Conservation (phyloP, 2,888 invertebrate species). For the Tyria jacobaeae region DNA sequence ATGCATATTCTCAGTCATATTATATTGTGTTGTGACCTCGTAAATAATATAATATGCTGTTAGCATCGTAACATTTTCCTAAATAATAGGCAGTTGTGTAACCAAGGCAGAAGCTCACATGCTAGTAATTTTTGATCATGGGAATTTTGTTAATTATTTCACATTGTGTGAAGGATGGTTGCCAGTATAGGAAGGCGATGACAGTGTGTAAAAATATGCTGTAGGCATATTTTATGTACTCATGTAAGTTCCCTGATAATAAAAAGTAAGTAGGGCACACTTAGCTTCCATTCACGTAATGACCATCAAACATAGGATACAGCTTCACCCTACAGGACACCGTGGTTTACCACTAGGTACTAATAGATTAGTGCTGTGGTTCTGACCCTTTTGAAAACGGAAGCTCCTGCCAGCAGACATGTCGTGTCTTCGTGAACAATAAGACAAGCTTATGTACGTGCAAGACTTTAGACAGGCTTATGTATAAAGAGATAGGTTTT, state of each 20-base stretch:
- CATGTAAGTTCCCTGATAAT: not conserved
- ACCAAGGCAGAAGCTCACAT: constrained; percentile 3
- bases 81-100: constrained; percentile 14
- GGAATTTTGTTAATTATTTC: constrained; percentile 15
- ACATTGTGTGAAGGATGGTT: constrained; percentile 15
- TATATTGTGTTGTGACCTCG: constrained; percentile 9
- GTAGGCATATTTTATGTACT: not conserved
- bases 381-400: not conserved
- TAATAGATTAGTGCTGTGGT: not conserved
- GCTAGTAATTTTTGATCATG: constrained; percentile 12
- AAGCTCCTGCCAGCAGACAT: not conserved
- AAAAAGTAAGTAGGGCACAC: not conserved
- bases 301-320: not conserved
- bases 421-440: not conserved
- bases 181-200: constrained; percentile 5
- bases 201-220: constrained; percentile 13
- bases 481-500: too few species aligned
- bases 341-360: not conserved
- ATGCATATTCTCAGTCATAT: constrained; percentile 1
- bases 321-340: not conserved
- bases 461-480: too few species aligned
- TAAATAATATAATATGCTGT: constrained; percentile 4
- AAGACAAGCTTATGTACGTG: too few species aligned
- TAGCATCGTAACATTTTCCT: constrained; percentile 10
- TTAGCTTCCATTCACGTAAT: not conserved